Evolutionary conservation across 1,140 invertebrate genomes (phyloP).

Genomic region (Pseudomyrmex sp.): DNA sequence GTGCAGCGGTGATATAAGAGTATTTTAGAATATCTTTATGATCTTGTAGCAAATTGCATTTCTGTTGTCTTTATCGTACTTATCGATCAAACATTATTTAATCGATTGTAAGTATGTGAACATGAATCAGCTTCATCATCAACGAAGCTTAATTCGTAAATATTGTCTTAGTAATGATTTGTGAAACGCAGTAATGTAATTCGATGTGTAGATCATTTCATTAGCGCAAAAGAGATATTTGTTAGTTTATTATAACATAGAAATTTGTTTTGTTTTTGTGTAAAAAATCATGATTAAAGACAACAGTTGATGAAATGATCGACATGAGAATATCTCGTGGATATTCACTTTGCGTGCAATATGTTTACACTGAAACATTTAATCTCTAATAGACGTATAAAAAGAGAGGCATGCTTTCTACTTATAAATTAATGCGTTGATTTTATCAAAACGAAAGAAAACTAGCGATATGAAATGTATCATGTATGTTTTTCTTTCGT

Average conservation of each 20-base stretch:
- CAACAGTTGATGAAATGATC: conserved; percentile 1
- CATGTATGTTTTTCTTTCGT: background rate
- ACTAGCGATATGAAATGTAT: background rate
- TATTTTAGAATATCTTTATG: conserved; percentile 48
- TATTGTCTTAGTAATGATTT: background rate
- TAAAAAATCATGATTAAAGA: background rate
- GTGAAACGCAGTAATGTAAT: conserved; percentile 21
- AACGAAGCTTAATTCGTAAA: background rate
- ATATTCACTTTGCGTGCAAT: background rate
- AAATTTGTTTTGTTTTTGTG: background rate
- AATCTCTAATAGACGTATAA: background rate
- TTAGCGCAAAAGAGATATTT: background rate
- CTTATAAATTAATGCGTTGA: too few relatives aligned
- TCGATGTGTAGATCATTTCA: conserved; percentile 5
- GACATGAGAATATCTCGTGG: background rate
- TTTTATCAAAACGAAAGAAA: too few relatives aligned
- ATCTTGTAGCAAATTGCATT: conserved; percentile 48
- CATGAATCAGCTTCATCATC: background rate
- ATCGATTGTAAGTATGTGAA: background rate
- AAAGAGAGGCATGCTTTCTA: too few relatives aligned
- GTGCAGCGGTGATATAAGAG: conserved; percentile 1
- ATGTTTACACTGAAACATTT: background rate
- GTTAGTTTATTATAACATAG: too few relatives aligned
- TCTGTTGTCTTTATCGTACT: conserved; percentile 5
- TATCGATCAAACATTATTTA: background rate